Conservation (phyloP, 2,113 vertebrate species). For the Illadopsis cleaveri region DNA sequence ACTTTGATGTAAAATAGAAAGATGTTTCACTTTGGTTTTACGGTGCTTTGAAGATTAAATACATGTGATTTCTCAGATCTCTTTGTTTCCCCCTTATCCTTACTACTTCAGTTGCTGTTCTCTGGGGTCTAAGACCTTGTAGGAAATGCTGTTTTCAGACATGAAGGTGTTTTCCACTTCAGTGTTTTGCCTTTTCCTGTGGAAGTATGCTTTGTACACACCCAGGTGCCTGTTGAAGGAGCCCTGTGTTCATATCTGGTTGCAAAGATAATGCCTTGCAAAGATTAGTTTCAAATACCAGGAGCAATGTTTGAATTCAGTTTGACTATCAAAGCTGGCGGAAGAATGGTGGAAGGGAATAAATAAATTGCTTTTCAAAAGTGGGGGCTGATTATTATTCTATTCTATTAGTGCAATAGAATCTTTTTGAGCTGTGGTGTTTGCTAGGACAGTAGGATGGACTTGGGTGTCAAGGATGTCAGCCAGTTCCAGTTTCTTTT, state of each 20-base stretch:
- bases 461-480: not conserved
- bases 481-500: not conserved
- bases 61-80: not conserved
- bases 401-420: not conserved
- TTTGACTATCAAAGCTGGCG: not conserved
- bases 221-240: not conserved
- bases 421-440: not conserved
- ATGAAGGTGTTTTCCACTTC: not conserved
- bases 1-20: not conserved
- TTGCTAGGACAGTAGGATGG: not conserved
- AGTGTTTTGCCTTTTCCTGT: not conserved
- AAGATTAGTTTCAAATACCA: not conserved
- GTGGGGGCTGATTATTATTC: not conserved
- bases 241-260: not conserved
- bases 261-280: not conserved
- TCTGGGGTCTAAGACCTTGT: not conserved
- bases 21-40: not conserved
- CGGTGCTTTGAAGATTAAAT: conserved; percentile 32
- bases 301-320: not conserved
- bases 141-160: not conserved
- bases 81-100: not conserved
- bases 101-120: not conserved
- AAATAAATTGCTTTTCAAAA: not conserved
- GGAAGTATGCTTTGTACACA: not conserved
- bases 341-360: not conserved